A percentile compares a stretch with the other conserved stretches of the same genome.
Conservation (phyloP, 92 coral and sea anemone species). For the Paramuricea clavata region DNA sequence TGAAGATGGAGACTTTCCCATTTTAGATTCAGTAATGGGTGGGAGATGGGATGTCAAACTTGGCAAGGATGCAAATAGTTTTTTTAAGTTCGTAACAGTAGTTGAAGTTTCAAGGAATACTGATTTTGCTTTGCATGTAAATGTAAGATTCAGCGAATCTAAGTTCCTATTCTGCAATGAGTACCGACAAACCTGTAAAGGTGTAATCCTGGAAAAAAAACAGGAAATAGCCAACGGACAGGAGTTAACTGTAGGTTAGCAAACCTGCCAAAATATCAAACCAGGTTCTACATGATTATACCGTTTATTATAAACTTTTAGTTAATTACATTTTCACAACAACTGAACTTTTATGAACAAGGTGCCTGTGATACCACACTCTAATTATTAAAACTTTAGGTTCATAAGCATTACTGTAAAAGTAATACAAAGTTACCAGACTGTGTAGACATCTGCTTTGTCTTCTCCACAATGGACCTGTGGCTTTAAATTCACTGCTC, state of each 20-base stretch:
- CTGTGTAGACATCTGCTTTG: too few species aligned
- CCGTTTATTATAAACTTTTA: neutral
- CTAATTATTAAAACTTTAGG: neutral
- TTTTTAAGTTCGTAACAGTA: constrained; percentile 22
- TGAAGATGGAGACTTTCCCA: constrained; percentile 46
- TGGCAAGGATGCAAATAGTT: constrained; percentile 33
- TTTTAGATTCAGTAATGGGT: constrained; percentile 39
- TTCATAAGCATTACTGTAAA: too few species aligned
- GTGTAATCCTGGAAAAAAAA: constrained; percentile 16
- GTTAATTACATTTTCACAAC: too few species aligned
- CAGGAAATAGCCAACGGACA: constrained; percentile 23
- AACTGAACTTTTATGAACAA: too few species aligned
- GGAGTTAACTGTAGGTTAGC: neutral
- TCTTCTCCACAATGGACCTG: too few species aligned
- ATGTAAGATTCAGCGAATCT: constrained; percentile 50
- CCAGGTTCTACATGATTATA: neutral
- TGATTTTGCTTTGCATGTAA: constrained; percentile 25
- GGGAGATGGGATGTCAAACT: constrained; percentile 46
- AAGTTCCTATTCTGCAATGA: constrained; percentile 43
- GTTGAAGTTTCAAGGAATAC: constrained; percentile 28
- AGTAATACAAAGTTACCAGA: too few species aligned
- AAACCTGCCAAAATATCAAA: neutral
- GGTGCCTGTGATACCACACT: too few species aligned
- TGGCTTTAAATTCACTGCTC: too few species aligned
- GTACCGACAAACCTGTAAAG: constrained; percentile 36